A percentile compares a stretch with the other conserved stretches of the same genome.
These are phyloP conservation scores for Procavia capensis DNA, from an alignment of 2,113 vertebrate species.

Conservation along the genomic window DNA sequence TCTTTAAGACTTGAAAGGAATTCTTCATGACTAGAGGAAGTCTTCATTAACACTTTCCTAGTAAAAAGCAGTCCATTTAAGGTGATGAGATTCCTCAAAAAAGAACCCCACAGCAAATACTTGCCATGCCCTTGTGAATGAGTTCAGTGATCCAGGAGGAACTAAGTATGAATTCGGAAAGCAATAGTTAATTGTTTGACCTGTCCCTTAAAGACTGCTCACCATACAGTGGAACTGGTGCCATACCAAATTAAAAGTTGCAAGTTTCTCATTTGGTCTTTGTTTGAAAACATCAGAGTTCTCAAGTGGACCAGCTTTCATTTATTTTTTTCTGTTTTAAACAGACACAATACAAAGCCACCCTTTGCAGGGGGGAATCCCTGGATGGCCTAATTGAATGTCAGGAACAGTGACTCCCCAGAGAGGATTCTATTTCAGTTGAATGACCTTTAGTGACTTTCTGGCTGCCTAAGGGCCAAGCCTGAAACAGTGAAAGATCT, in stretches of 20 bases:
- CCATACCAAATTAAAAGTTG: slow-evolving; percentile 6
- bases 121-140: not conserved
- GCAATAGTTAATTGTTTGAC: not conserved
- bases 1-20: not conserved
- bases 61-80: not conserved
- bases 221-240: not conserved
- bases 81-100: not conserved
- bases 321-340: slow-evolving; percentile 60
- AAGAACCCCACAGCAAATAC: not conserved
- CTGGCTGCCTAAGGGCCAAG: slow-evolving; percentile 42
- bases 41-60: not conserved
- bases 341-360: slow-evolving; percentile 17
- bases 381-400: slow-evolving; percentile 51
- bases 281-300: slow-evolving; percentile 33
- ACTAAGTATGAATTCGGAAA: not conserved
- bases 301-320: not conserved
- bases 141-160: not conserved
- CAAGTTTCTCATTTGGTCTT: not conserved
- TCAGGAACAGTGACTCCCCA: slow-evolving; percentile 31
- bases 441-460: slow-evolving; percentile 52
- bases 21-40: not conserved
- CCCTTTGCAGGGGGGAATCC: not conserved
- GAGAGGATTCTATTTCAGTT: slow-evolving; percentile 52
- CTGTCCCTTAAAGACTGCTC: not conserved
- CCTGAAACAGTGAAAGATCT: slow-evolving; percentile 47